phyloP scores from a whole-genome alignment of 1,140 invertebrate genomes.

The Nasonia vitripennis region DNA sequence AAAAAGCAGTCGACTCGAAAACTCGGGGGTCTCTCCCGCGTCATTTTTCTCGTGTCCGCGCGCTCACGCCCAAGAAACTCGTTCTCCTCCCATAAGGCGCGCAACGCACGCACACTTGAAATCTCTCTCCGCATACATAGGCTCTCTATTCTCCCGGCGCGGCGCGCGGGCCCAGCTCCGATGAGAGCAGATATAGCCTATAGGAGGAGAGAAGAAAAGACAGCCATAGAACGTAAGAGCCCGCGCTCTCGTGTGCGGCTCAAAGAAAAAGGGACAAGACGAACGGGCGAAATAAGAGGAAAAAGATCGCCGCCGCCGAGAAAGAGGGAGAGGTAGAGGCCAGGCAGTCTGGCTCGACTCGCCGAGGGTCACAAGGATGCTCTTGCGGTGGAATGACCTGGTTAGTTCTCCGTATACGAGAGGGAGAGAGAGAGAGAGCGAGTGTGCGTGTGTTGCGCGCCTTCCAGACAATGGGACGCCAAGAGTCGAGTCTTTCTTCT shows the following conservation, averaged over 20 bases:
- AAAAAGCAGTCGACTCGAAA: neutral
- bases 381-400: conserved; percentile 53
- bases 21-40: neutral
- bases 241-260: conserved; percentile 20
- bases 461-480: conserved; percentile 70
- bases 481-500: conserved; percentile 47
- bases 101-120: too few relatives aligned
- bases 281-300: conserved; percentile 33
- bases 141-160: neutral
- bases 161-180: neutral
- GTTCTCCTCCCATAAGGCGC: neutral
- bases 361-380: conserved; percentile 47
- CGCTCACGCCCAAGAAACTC: neutral
- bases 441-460: conserved; percentile 29
- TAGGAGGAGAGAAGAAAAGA: neutral
- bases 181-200: neutral
- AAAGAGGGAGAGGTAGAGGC: conserved; percentile 43
- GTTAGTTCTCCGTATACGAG: conserved; percentile 37
- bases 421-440: neutral
- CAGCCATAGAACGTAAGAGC: conserved; percentile 35
- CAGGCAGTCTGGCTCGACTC: conserved; percentile 51
- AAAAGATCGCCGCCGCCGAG: conserved; percentile 32
- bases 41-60: neutral
- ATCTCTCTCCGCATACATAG: too few relatives aligned
- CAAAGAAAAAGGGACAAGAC: conserved; percentile 38